These are phyloP conservation scores for Cephalopachus bancanus DNA, from an alignment of 2,797 vertebrate genomes.

Conservation along the genomic window DNA sequence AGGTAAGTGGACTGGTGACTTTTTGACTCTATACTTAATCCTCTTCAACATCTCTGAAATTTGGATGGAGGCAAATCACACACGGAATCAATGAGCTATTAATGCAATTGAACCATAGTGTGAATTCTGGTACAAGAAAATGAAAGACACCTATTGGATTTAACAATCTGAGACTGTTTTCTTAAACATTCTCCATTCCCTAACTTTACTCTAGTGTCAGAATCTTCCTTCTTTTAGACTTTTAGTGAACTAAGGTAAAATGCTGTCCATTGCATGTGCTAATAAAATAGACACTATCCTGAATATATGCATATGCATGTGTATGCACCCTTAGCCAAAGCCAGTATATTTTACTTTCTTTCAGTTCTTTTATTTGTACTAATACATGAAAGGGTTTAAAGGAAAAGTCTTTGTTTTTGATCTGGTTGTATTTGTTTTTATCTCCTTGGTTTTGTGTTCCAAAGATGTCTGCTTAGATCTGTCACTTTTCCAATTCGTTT, in stretches of 20 bases:
- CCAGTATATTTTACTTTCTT: background rate
- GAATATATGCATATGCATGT: background rate
- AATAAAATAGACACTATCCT: background rate
- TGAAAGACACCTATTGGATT: background rate
- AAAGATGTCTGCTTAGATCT: constrained; percentile 78
- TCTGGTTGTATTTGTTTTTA: constrained; percentile 79
- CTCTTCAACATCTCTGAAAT: constrained; percentile 22
- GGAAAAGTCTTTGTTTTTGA: constrained; percentile 66
- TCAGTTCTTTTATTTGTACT: background rate
- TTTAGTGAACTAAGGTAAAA: constrained; percentile 24
- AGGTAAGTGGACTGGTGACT: constrained; percentile 64
- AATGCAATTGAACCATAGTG: background rate
- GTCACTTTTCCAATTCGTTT: constrained; percentile 78
- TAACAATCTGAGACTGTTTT: constrained; percentile 20
- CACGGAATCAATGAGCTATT: background rate
- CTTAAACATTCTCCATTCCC: background rate
- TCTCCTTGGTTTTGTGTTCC: constrained; percentile 80
- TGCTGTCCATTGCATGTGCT: background rate
- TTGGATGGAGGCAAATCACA: background rate
- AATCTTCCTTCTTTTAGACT: background rate
- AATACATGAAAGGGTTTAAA: constrained; percentile 48
- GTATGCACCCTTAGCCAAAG: accelerated
- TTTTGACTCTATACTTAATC: background rate
- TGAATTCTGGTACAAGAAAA: background rate
- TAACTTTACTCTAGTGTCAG: background rate